Conservation (phyloP, 2,797 vertebrate species). For the Perodicticus potto region DNA sequence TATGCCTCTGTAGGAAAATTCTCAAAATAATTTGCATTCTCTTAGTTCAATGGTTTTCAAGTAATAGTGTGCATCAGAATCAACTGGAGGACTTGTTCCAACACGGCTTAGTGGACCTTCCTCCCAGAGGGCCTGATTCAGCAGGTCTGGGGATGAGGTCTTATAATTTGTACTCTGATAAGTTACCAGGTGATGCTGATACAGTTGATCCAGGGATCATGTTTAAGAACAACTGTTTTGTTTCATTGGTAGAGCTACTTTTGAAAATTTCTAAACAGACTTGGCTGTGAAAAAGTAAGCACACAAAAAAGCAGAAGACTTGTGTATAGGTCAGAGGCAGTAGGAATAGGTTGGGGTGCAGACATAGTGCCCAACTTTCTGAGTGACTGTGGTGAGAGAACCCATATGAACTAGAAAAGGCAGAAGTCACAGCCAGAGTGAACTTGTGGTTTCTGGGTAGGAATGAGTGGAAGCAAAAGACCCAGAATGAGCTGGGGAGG, state of each 20-base stretch:
- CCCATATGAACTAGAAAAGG: not conserved
- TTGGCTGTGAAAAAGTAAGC: constrained; percentile 11
- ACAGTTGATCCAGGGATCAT: not conserved
- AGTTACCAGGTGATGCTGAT: constrained; percentile 8
- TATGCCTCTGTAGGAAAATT: not conserved
- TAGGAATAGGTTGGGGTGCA: fast-evolving
- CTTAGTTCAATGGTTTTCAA: not conserved
- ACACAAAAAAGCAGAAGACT: not conserved
- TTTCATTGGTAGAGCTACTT: constrained; percentile 38
- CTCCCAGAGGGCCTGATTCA: not conserved
- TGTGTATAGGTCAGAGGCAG: not conserved
- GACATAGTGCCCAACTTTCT: not conserved
- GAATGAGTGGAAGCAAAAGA: not conserved
- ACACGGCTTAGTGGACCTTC: not conserved
- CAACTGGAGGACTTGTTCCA: not conserved
- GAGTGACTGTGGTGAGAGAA: not conserved
- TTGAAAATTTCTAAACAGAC: constrained; percentile 10
- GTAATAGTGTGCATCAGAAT: not conserved
- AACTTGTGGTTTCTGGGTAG: not conserved
- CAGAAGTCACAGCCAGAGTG: not conserved
- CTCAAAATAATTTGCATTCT: not conserved
- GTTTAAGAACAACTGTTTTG: constrained; percentile 46
- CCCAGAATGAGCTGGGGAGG: not conserved
- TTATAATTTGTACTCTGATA: not conserved
- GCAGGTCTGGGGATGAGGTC: not conserved